These are phyloP conservation scores for Malthinus seriepunctatus DNA, from an alignment of 2,888 invertebrate species.

Conservation along the genomic window DNA sequence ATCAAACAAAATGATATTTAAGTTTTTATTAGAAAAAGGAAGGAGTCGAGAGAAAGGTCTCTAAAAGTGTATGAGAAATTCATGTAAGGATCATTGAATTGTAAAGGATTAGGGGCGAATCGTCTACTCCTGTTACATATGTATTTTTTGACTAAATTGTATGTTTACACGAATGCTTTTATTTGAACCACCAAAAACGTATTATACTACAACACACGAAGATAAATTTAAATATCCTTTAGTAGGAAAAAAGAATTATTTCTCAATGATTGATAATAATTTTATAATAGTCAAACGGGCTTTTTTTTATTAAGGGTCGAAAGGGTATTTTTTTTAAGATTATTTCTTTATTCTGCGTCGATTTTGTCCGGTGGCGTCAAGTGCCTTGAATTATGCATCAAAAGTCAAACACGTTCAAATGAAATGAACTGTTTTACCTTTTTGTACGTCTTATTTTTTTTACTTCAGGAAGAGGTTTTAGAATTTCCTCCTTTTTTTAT, in stretches of 20 bases:
- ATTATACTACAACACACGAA: conserved; percentile 23
- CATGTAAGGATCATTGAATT: conserved; percentile 41
- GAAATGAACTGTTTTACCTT: conserved; percentile 19
- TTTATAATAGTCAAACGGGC: background rate
- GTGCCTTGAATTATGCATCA: conserved; percentile 37
- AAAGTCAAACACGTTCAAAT: conserved; percentile 30
- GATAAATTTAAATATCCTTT: conserved; percentile 19
- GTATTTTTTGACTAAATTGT: conserved; percentile 37
- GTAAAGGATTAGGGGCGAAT: conserved; percentile 41
- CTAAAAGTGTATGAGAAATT: conserved; percentile 39
- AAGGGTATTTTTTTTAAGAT: too few relatives aligned
- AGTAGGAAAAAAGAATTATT: too few relatives aligned
- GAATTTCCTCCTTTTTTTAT: too few relatives aligned
- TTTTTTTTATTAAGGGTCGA: background rate
- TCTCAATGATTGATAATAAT: too few relatives aligned
- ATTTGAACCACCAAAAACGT: conserved; percentile 10
- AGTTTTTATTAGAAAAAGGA: too few relatives aligned
- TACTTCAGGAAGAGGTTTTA: too few relatives aligned
- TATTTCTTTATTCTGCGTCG: too few relatives aligned
- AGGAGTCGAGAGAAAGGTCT: too few relatives aligned
- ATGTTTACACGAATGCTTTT: conserved; percentile 40
- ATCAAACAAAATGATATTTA: too few relatives aligned
- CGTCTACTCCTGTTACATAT: conserved; percentile 39
- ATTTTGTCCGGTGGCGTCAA: conserved; percentile 20
- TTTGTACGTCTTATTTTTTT: too few relatives aligned